Percentiles rank a stretch among this genome's conserved stretches.
phyloP scores from a whole-genome alignment of 2,113 vertebrate genomes.

The Solea senegalensis region DNA sequence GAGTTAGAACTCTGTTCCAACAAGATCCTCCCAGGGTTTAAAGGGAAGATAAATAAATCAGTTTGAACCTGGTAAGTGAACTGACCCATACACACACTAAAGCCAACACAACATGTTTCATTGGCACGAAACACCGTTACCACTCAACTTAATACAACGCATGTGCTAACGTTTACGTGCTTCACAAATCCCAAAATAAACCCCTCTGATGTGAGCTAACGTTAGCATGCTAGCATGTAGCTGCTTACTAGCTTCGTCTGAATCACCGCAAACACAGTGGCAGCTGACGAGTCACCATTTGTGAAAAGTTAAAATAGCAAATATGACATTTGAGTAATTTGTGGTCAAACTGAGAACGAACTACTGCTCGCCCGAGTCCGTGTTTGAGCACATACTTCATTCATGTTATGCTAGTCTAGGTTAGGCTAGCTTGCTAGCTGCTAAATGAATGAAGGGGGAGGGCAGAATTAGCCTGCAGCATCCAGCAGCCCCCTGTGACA shows the following conservation, averaged over 20 bases:
- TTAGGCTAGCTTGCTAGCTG: constrained; percentile 55
- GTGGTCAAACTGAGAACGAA: background rate
- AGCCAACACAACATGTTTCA: background rate
- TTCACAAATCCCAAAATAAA: background rate
- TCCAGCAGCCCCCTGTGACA: constrained; percentile 42
- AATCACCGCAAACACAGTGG: background rate
- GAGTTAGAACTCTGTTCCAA: too few species aligned
- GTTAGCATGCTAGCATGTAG: constrained; percentile 58
- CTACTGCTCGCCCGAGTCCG: background rate
- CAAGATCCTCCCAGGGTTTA: too few species aligned
- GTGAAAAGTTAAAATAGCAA: too few species aligned
- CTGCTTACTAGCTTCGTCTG: constrained; percentile 14
- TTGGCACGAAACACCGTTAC: background rate
- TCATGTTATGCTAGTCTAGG: constrained; percentile 52
- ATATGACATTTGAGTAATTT: background rate
- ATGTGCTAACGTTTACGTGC: constrained; percentile 58
- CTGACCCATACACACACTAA: background rate
- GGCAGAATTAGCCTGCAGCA: constrained; percentile 71
- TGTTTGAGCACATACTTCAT: constrained; percentile 40
- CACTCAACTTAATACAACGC: constrained; percentile 52
- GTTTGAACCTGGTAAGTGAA: too few species aligned
- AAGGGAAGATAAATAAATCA: too few species aligned
- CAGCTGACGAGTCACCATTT: background rate
- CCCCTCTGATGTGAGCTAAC: constrained; percentile 41
- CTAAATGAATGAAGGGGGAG: constrained; percentile 63